Percentiles rank a stretch among this genome's conserved stretches.
Conservation (phyloP, 2,113 vertebrate species). For the zebrafish (Danio rerio) region DNA sequence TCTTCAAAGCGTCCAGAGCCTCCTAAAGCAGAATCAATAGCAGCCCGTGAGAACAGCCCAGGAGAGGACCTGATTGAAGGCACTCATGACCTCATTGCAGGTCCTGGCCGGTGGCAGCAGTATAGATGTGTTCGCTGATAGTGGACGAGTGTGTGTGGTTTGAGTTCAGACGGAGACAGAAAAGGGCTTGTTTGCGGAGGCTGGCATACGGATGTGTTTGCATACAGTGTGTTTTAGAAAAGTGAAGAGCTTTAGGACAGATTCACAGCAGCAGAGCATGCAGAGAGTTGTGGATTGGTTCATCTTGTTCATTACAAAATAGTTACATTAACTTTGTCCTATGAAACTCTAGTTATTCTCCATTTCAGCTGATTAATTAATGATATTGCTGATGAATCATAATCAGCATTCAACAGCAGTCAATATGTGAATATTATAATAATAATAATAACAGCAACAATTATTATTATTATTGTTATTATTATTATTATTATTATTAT, state of each 20-base stretch:
- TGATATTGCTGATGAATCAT: no score
- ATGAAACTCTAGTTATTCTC: no score
- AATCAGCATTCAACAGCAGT: no score
- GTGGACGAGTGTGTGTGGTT: conserved; percentile 53
- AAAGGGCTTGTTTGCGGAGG: conserved; percentile 31
- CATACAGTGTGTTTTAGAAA: background rate
- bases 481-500: no score
- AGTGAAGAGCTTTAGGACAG: background rate
- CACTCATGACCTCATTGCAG: conserved; percentile 51
- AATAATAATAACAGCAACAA: no score
- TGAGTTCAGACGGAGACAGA: conserved; percentile 46
- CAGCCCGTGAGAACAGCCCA: conserved; percentile 45
- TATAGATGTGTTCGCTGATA: conserved; percentile 44
- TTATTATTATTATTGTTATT: no score
- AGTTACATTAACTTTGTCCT: no score
- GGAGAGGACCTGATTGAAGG: conserved; percentile 49
- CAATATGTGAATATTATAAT: no score
- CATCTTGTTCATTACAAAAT: background rate
- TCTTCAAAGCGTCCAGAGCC: conserved; percentile 46
- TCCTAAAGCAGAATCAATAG: conserved; percentile 37
- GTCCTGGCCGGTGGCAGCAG: conserved; percentile 31
- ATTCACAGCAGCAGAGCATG: background rate
- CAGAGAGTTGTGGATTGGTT: background rate
- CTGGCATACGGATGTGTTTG: conserved; percentile 11
- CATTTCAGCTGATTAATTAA: no score